Conservation (phyloP, 2,797 vertebrate genomes). For the Amniataba percoides region DNA sequence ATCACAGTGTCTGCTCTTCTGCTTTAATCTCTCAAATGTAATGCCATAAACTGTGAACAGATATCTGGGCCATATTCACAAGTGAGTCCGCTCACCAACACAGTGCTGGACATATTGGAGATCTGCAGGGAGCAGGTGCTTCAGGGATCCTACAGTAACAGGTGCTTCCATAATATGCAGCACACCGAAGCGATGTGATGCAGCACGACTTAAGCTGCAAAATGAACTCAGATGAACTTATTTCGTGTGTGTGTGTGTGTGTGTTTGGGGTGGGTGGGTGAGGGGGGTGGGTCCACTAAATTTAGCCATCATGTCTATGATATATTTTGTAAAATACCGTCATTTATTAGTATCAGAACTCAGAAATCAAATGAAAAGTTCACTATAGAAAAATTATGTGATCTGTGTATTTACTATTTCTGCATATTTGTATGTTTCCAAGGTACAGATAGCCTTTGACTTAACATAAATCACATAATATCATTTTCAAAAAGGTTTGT, state of each 20-base stretch:
- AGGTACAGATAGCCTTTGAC: too few species aligned
- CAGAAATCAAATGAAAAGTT: background rate
- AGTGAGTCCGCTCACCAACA: constrained; percentile 50
- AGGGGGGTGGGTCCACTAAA: background rate
- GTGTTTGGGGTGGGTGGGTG: too few species aligned
- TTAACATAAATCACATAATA: too few species aligned
- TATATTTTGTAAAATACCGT: background rate
- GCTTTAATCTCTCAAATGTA: constrained; percentile 79
- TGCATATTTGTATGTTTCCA: background rate
- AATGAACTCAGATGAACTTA: background rate
- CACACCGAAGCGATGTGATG: too few species aligned
- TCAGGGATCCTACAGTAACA: constrained; percentile 53
- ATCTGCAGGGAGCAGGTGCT: constrained; percentile 60
- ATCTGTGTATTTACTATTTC: background rate
- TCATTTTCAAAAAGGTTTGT: background rate
- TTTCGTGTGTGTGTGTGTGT: background rate
- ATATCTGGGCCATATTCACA: constrained; percentile 77
- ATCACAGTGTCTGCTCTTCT: constrained; percentile 70
- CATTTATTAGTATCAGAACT: background rate
- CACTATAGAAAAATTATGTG: background rate
- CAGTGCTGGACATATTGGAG: constrained; percentile 70
- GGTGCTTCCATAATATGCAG: constrained; percentile 39
- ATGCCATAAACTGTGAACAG: constrained; percentile 76
- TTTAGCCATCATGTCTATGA: background rate
- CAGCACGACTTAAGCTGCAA: background rate